Conservation (phyloP, 2,797 vertebrate species). For the Hyperoplus immaculatus region DNA sequence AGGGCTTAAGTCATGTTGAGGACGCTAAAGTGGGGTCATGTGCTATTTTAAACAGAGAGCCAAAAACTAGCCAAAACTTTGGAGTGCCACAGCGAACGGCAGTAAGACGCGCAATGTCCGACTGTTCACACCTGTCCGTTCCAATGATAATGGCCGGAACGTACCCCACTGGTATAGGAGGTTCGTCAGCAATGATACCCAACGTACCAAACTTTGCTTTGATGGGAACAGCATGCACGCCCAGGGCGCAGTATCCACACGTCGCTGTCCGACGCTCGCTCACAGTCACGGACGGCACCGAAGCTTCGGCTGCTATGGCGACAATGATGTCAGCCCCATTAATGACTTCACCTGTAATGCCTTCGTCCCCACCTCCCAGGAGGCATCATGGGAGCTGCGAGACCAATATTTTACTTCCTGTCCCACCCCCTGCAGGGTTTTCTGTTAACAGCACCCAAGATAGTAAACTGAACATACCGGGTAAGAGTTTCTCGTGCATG, state of each 20-base stretch:
- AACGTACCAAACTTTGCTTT: constrained; percentile 47
- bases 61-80: constrained; percentile 52
- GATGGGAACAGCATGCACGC: constrained; percentile 42
- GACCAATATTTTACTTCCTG: constrained; percentile 74
- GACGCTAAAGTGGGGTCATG: constrained; percentile 41
- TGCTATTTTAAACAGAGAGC: constrained; percentile 37
- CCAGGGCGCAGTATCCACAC: constrained; percentile 72
- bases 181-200: constrained; percentile 32
- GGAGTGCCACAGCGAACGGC: constrained; percentile 86
- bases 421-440: constrained; percentile 61
- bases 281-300: constrained; percentile 85
- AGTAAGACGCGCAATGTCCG: constrained; percentile 93
- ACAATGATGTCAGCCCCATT: constrained; percentile 63
- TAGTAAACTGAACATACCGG: constrained; percentile 39
- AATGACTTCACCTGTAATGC: constrained; percentile 64
- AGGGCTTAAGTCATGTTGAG: constrained; percentile 25
- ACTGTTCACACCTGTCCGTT: constrained; percentile 93
- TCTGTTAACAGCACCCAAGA: constrained; percentile 36
- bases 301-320: constrained; percentile 57
- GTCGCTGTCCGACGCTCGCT: constrained; percentile 87
- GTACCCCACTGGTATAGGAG: constrained; percentile 77
- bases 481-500: constrained; percentile 63
- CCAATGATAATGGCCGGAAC: constrained; percentile 84
- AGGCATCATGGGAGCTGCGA: constrained; percentile 75
- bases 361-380: constrained; percentile 77